A percentile compares a stretch with the other conserved stretches of the same genome.
These are phyloP conservation scores for Brachyhypopomus gauderio DNA, from an alignment of 2,113 vertebrate species.

Conservation along the genomic window DNA sequence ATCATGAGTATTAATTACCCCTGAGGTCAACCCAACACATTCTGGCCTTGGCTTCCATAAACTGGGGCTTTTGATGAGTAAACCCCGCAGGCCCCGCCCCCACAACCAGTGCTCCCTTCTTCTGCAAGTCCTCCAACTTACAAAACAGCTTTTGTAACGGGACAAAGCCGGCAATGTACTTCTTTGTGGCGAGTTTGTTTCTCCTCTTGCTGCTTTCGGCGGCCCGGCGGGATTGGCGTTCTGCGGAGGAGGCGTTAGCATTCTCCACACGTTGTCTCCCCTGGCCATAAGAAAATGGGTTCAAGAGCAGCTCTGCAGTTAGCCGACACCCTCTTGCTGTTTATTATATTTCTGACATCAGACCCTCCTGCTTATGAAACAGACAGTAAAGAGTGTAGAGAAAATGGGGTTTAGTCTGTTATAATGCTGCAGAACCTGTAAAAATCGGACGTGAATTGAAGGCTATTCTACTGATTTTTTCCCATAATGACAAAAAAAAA, in stretches of 20 bases:
- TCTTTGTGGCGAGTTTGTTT: constrained; percentile 52
- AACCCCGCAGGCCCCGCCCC: constrained; percentile 37
- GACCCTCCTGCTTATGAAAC: constrained; percentile 25
- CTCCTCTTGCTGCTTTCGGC: constrained; percentile 32
- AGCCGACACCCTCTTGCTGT: constrained; percentile 36
- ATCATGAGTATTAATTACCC: constrained; percentile 14
- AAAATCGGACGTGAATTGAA: background rate
- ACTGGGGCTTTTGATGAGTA: constrained; percentile 12
- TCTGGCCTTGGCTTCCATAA: constrained; percentile 18
- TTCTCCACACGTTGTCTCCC: constrained; percentile 54
- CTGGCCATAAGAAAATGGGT: constrained; percentile 34
- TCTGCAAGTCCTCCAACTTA: constrained; percentile 51
- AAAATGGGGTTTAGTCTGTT: constrained; percentile 1
- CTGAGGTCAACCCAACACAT: constrained; percentile 7
- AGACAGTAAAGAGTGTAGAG: background rate
- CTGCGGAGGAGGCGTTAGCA: constrained; percentile 41
- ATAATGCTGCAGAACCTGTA: background rate
- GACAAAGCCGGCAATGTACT: constrained; percentile 60
- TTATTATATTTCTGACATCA: constrained; percentile 57
- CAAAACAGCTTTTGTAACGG: constrained; percentile 56
- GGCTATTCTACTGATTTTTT: too few relatives aligned
- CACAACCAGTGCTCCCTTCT: constrained; percentile 32
- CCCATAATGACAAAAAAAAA: too few relatives aligned
- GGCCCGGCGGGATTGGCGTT: constrained; percentile 13
- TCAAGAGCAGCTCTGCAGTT: constrained; percentile 41